Evolutionary conservation across 2,888 invertebrate species (phyloP), one percentile per base, ranked within the genome.

Genomic region (Drosophila vallismaia): DNA sequence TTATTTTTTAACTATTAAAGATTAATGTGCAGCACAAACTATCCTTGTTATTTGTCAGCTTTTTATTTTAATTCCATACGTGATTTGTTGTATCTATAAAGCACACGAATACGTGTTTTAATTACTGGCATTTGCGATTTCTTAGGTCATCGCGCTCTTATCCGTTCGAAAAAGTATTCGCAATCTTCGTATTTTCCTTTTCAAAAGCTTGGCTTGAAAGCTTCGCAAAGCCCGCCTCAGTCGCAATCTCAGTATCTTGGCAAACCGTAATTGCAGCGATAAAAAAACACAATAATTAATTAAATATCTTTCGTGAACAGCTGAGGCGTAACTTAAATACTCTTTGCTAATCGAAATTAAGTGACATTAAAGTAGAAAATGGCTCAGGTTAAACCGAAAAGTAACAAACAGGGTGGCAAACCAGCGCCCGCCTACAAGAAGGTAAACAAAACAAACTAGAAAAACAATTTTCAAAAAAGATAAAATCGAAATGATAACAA

Each of bases 381-480:
- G 92, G 91, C 90, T 88, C 91, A 91, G 90, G 86, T 89, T 78
- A 91, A 92, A 89, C 88, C 75, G 78, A 92, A 90, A 87, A 91
- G 90, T 82, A 91, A 76, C 79, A 91, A 91, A 85, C 90, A 89
- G 86, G 88, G 84, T 75, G 83, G 88, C 83, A 92, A 91, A 80
- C 90, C 89, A 81, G 80, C 79, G 53, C 59, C 79, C 60, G 77
- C 74, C 50, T 79, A 81, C 24, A 91, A 91, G 77, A 91, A 91
- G 91, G 91, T 91, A 91, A 70, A 71, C 12, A 46, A n/a, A n/a
- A 52, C 6, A 14, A 49, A 52, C 6, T 10, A 49, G 8, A 33
- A 4, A 28, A 19, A 31, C 14, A 24, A 28, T 9, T n/a, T 29
- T 44, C 1, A 9, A 26, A 45, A 40, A 14, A 28, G 14, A 8